Evolutionary conservation across 1,140 invertebrate species (phyloP), one percentile per base, ranked within the genome.

Genomic region (Trichonephila clavipes): DNA sequence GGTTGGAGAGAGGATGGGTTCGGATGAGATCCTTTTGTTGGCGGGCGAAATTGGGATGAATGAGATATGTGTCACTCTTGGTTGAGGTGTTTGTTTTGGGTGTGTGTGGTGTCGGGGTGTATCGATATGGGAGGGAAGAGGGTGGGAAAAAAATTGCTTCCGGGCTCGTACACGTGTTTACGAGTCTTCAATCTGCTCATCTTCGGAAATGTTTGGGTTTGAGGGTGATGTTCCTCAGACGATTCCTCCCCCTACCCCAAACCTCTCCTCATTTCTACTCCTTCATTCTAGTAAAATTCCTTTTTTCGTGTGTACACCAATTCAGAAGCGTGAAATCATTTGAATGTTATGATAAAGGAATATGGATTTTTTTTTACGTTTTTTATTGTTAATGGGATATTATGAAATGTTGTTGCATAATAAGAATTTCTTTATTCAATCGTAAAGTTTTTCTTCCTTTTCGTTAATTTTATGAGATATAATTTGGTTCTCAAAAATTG

Each of bases 21-120:
- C 82, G 62, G 34, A 81, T 66, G 88, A 66, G 89, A 34, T 34
- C 64, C 88, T 89, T 89, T 69, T 89, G 88, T 89, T 89, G 88
- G 64, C 58, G 69, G 89, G 59, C 69, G 69, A 81, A 90, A 64
- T 88, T 19, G 86, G 86, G 61, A 88, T 64, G 86, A 88, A 88
- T 62, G 59, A 16, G 86, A 64, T 62, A n/a, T 88, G 61, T 88
- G 59, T 88, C 82, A 40, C 77, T 82, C 77, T 51, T 82, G 82
- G 44, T 51, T 83, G 82, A 44, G 59, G 61, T 88, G 86, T 88
- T 64, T 88, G 61, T 28, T 64, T 64, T 64, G 28, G 59, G 34
- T n/a, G 34, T 64, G 19, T n/a, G 82, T 59, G 82, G 18, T 51
- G 51, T 51, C 10, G n/a, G 34, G 2, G 72, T 40, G 72, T 19